phyloP scores from a whole-genome alignment of 2,797 vertebrate species.

The Labroides dimidiatus region DNA sequence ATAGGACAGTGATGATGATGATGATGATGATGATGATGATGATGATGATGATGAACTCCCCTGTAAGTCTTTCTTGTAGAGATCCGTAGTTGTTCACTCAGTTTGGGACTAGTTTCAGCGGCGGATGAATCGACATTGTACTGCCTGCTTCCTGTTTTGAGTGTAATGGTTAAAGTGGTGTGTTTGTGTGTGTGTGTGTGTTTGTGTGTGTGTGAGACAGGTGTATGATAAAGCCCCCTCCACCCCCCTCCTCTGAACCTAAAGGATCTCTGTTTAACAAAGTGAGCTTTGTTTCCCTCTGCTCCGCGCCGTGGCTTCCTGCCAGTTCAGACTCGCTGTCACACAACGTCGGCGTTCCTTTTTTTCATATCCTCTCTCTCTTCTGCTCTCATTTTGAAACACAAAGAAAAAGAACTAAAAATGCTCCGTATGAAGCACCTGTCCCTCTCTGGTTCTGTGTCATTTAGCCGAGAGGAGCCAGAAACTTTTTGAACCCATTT shows the following conservation, averaged over 20 bases:
- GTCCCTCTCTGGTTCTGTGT: too few relatives aligned
- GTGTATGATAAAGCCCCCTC: conserved; percentile 13
- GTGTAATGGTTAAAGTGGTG: not conserved
- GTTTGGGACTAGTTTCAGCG: not conserved
- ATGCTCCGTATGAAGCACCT: too few relatives aligned
- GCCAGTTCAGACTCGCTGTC: conserved; percentile 52
- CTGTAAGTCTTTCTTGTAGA: not conserved
- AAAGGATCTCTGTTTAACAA: conserved; percentile 46
- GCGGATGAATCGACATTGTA: not conserved
- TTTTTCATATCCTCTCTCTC: not conserved
- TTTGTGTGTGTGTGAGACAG: conserved; percentile 11
- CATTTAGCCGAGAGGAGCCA: too few relatives aligned
- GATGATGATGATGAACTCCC: not conserved
- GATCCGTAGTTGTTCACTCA: not conserved
- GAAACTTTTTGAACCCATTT: too few relatives aligned
- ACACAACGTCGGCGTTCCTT: conserved; percentile 28
- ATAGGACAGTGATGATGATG: conserved; percentile 51
- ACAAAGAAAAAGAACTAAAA: too few relatives aligned
- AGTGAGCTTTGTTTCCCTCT: conserved; percentile 51
- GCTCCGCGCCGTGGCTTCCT: conserved; percentile 38
- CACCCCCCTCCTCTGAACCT: conserved; percentile 2
- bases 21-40: conserved; percentile 19
- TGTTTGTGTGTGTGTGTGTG: not conserved
- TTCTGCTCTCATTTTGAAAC: too few relatives aligned
- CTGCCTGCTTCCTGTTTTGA: not conserved